Evolutionary conservation across 2,888 invertebrate species (phyloP).

Genomic region (Lobophora halterata): DNA sequence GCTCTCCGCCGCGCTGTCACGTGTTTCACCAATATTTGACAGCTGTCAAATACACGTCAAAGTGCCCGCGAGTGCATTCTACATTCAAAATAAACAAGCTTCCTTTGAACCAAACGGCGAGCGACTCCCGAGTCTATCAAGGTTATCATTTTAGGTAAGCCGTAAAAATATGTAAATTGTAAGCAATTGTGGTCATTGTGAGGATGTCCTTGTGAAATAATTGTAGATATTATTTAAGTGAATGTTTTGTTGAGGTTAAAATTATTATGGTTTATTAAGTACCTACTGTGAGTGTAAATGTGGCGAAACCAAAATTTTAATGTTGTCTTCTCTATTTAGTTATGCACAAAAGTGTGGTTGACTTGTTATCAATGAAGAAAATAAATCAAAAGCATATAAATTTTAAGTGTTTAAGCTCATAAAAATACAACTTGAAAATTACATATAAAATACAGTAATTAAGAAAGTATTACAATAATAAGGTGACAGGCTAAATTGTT

Average conservation of each 20-base stretch:
- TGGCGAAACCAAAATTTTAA: slow-evolving; percentile 4
- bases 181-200: slow-evolving; percentile 1
- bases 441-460: too few relatives aligned
- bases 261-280: slow-evolving; percentile 7
- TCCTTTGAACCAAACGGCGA: slow-evolving; percentile 8
- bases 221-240: slow-evolving; percentile 29
- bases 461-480: too few relatives aligned
- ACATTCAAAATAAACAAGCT: slow-evolving; percentile 14
- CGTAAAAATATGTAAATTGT: background rate
- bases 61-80: slow-evolving; percentile 45
- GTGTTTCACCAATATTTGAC: slow-evolving; percentile 45
- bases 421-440: too few relatives aligned
- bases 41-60: slow-evolving; percentile 35
- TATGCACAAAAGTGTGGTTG: too few relatives aligned
- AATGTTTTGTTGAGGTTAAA: slow-evolving; percentile 20
- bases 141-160: slow-evolving; percentile 21
- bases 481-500: too few relatives aligned
- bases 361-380: too few relatives aligned
- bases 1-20: slow-evolving; percentile 40
- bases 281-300: too few relatives aligned
- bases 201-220: slow-evolving; percentile 36
- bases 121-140: slow-evolving; percentile 2
- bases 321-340: background rate
- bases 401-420: too few relatives aligned
- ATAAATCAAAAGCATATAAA: too few relatives aligned